Percentiles rank a stretch among this genome's conserved stretches.
Evolutionary conservation across 2,113 vertebrate genomes (phyloP).

Genomic region (Fukomys damarensis): DNA sequence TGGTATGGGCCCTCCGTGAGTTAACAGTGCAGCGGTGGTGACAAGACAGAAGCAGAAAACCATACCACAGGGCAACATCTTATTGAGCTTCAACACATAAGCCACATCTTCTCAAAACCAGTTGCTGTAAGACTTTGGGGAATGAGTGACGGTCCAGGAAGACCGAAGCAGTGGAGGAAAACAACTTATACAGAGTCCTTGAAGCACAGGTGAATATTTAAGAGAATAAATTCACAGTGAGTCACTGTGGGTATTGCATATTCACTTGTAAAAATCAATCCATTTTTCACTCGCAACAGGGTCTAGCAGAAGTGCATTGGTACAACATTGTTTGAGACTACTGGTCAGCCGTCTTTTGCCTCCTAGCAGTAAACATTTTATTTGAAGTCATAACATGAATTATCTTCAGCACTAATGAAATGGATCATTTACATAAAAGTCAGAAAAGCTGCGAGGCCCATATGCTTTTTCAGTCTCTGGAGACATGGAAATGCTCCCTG

Average conservation of each 20-base stretch:
- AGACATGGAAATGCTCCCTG: constrained; percentile 49
- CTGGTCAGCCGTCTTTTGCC: constrained; percentile 52
- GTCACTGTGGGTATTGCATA: neutral
- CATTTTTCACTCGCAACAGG: neutral
- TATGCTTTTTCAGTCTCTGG: constrained; percentile 32
- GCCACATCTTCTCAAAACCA: neutral
- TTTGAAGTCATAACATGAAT: constrained; percentile 74
- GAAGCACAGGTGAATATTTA: neutral
- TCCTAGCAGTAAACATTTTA: constrained; percentile 79
- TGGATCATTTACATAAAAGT: constrained; percentile 82
- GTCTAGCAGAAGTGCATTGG: neutral
- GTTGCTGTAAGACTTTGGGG: neutral
- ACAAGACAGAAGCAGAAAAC: neutral
- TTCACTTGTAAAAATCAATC: neutral
- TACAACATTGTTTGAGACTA: neutral
- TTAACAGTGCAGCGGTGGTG: neutral
- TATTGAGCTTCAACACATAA: fast-evolving
- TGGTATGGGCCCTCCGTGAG: neutral
- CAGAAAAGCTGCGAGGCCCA: constrained; percentile 74
- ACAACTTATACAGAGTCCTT: neutral
- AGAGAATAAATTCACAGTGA: neutral
- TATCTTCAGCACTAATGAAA: constrained; percentile 84
- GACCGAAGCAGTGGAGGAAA: neutral
- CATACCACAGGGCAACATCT: neutral
- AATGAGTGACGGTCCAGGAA: fast-evolving